Conservation (phyloP, 2,888 invertebrate genomes). For the Mactromeris polynyma region DNA sequence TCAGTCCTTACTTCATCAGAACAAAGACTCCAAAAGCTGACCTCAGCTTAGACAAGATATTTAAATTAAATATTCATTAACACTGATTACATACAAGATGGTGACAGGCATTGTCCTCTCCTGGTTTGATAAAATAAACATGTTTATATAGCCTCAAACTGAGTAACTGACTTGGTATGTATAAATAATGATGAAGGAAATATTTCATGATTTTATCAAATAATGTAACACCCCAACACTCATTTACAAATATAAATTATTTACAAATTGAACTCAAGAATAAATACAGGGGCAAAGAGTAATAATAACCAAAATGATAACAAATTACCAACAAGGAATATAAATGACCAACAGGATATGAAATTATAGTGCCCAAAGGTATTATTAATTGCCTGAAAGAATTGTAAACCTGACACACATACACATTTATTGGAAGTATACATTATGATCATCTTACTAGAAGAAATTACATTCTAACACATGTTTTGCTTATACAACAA, state of each 20-base stretch:
- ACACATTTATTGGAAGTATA: no score
- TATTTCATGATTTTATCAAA: constrained; percentile 15
- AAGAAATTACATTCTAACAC: background rate
- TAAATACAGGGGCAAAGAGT: background rate
- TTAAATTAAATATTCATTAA: constrained; percentile 21
- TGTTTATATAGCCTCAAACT: background rate
- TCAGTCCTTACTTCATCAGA: background rate
- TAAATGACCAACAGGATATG: background rate
- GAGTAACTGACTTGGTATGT: constrained; percentile 9
- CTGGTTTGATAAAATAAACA: background rate
- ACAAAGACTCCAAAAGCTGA: background rate
- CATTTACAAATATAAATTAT: constrained; percentile 3
- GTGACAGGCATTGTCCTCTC: background rate
- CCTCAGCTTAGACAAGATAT: constrained; percentile 15
- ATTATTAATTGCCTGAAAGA: background rate
- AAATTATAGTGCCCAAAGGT: background rate
- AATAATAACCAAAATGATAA: constrained; percentile 14
- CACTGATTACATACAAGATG: background rate
- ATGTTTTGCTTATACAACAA: background rate
- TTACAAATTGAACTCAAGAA: constrained; percentile 9
- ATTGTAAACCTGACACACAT: background rate
- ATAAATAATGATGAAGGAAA: constrained; percentile 19
- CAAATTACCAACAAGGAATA: constrained; percentile 2
- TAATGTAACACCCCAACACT: background rate
- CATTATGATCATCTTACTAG: no score